Conservation (phyloP, 2,888 invertebrate genomes). For the Pseudanteris insignis region DNA sequence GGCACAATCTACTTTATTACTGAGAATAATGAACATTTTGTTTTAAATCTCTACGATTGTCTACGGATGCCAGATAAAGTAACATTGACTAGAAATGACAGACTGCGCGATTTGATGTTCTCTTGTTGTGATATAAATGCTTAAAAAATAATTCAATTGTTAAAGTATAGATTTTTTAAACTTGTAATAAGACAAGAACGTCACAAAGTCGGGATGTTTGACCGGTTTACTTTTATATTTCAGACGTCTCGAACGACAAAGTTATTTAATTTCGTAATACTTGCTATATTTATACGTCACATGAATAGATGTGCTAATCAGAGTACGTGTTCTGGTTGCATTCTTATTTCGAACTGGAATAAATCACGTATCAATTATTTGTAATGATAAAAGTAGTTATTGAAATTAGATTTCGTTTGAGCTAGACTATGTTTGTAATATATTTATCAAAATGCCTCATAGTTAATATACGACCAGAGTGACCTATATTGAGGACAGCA, state of each 20-base stretch:
- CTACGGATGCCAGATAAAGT: constrained; percentile 30
- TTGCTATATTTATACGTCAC: constrained; percentile 13
- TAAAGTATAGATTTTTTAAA: constrained; percentile 3
- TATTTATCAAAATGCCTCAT: background rate
- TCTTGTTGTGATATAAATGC: constrained; percentile 22
- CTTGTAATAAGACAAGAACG: background rate
- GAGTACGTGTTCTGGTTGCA: too few species aligned
- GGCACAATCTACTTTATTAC: constrained; percentile 45
- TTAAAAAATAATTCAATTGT: constrained; percentile 21
- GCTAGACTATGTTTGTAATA: background rate
- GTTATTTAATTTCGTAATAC: constrained; percentile 11
- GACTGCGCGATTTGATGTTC: constrained; percentile 20
- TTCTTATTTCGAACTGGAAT: too few species aligned
- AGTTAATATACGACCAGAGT: constrained; percentile 41
- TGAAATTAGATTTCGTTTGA: constrained; percentile 6
- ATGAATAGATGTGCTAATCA: constrained; percentile 7
- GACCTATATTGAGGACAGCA: constrained; percentile 66
- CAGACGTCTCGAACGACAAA: constrained; percentile 5
- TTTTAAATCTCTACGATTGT: constrained; percentile 28
- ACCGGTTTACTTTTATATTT: constrained; percentile 10
- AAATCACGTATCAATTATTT: constrained; percentile 17
- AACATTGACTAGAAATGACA: constrained; percentile 26
- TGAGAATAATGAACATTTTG: constrained; percentile 47
- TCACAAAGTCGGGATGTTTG: background rate
- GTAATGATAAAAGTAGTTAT: background rate